phyloP scores from a whole-genome alignment of 2,888 invertebrate species.

The Drosophila peninsularis region DNA sequence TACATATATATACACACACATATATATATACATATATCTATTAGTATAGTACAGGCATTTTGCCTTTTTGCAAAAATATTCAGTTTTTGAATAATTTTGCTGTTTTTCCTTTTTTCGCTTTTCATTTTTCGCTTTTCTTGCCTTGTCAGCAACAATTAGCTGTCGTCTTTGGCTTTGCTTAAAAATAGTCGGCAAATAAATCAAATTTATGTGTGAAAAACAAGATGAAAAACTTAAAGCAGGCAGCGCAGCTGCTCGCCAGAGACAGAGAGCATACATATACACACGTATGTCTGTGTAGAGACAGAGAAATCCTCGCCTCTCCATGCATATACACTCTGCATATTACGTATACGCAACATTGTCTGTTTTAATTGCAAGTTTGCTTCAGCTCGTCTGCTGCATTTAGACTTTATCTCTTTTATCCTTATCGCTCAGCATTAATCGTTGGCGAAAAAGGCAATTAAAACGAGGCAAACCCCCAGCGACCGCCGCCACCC shows the following conservation, averaged over 20 bases:
- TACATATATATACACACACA: neutral
- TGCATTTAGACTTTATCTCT: slow-evolving; percentile 15
- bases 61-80: neutral
- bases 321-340: neutral
- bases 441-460: slow-evolving; percentile 49
- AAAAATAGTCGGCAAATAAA: slow-evolving; percentile 71
- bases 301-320: neutral
- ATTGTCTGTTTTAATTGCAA: slow-evolving; percentile 26
- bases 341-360: slow-evolving; percentile 42
- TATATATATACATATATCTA: neutral
- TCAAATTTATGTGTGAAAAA: slow-evolving; percentile 71
- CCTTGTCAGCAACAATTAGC: slow-evolving; percentile 78
- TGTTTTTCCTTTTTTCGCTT: slow-evolving; percentile 6
- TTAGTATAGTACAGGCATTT: neutral
- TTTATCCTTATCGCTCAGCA: slow-evolving; percentile 35
- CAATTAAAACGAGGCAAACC: slow-evolving; percentile 39
- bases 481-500: neutral
- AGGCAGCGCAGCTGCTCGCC: slow-evolving; percentile 7
- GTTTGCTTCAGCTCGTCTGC: slow-evolving; percentile 24
- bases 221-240: slow-evolving; percentile 13
- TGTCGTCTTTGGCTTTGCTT: slow-evolving; percentile 45
- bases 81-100: neutral
- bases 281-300: neutral
- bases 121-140: slow-evolving; percentile 25
- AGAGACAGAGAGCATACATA: neutral